A percentile compares a stretch with the other conserved stretches of the same genome.
phyloP scores from a whole-genome alignment of 2,113 vertebrate genomes.

The Pelobates fuscus region DNA sequence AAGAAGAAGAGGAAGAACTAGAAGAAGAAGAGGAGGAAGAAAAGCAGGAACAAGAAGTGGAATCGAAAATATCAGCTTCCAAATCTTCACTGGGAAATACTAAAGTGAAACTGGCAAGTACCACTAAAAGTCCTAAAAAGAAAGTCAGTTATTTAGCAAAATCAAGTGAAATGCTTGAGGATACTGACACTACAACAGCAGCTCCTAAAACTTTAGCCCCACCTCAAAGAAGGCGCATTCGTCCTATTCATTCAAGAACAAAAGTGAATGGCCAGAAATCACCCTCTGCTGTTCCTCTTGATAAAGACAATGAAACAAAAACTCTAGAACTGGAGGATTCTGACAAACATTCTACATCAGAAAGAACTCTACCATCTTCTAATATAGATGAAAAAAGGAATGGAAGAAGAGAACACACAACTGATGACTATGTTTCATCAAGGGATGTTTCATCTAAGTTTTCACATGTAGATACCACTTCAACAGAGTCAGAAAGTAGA shows the following conservation, averaged over 20 bases:
- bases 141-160: conserved; percentile 53
- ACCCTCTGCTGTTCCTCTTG: conserved; percentile 42
- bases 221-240: conserved; percentile 56
- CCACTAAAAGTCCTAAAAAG: conserved; percentile 43
- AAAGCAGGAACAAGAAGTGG: no score
- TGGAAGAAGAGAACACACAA: conserved; percentile 33
- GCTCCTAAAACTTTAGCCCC: conserved; percentile 57
- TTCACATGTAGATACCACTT: not conserved
- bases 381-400: conserved; percentile 46
- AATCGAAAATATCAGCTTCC: no score
- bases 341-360: conserved; percentile 37
- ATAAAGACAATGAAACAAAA: conserved; percentile 61
- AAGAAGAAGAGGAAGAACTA: conserved; percentile 38
- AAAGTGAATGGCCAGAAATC: conserved; percentile 42
- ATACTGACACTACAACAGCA: conserved; percentile 51
- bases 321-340: conserved; percentile 49
- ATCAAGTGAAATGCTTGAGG: conserved; percentile 58
- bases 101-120: conserved; percentile 39
- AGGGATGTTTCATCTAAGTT: conserved; percentile 56
- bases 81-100: conserved; percentile 54
- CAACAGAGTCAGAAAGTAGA: not conserved
- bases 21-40: conserved; percentile 51
- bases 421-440: conserved; percentile 33
- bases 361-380: conserved; percentile 41
- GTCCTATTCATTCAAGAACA: conserved; percentile 46